These are phyloP conservation scores for Sparidentex hasta DNA, from an alignment of 2,797 vertebrate species.

Conservation along the genomic window DNA sequence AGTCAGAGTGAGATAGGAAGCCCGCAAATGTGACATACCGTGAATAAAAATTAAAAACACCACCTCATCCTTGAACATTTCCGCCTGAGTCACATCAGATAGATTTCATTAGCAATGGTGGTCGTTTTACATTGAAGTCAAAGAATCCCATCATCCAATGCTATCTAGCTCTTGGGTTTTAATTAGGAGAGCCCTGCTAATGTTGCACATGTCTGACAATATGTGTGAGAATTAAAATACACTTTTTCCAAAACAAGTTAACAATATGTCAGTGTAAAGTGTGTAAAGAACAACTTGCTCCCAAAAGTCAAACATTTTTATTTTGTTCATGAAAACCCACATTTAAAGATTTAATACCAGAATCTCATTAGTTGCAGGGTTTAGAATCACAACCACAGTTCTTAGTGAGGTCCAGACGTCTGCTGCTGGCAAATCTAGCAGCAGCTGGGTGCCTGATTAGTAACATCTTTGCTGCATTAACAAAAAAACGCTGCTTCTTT, in stretches of 20 bases:
- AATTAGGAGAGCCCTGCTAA: neutral
- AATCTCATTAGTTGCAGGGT: neutral
- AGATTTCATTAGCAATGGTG: too few relatives aligned
- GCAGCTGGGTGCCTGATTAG: conserved; percentile 48
- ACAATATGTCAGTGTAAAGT: neutral
- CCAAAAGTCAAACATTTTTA: neutral
- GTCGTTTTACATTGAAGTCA: too few relatives aligned
- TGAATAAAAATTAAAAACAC: too few relatives aligned
- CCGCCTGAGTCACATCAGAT: too few relatives aligned
- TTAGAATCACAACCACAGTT: conserved; percentile 19
- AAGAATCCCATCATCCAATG: too few relatives aligned
- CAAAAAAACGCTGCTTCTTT: conserved; percentile 20
- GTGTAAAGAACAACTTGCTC: neutral
- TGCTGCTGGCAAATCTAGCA: conserved; percentile 21
- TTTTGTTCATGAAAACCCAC: neutral
- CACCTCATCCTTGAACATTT: too few relatives aligned
- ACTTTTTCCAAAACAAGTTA: neutral
- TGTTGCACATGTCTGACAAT: neutral
- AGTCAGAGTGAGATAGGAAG: too few relatives aligned
- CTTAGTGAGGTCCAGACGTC: conserved; percentile 17
- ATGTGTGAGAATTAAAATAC: neutral
- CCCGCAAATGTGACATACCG: too few relatives aligned
- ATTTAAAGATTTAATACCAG: conserved; percentile 16
- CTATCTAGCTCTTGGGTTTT: too few relatives aligned
- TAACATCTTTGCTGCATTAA: conserved; percentile 54